Evolutionary conservation across 2,888 invertebrate genomes (phyloP).

Genomic region (Eupithecia vulgata): DNA sequence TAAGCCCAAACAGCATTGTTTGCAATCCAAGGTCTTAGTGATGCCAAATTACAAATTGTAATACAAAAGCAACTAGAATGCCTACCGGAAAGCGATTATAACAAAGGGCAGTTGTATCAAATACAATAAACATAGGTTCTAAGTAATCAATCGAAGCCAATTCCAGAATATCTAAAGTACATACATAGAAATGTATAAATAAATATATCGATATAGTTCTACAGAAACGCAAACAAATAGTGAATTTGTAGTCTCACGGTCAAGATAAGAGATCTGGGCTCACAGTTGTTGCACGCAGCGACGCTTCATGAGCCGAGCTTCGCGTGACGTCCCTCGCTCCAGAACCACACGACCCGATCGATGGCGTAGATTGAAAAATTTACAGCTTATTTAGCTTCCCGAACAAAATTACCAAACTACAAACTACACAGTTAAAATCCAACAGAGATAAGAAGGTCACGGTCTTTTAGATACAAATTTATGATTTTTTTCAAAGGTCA

Average conservation of each 20-base stretch:
- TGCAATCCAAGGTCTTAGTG: slow-evolving; percentile 27
- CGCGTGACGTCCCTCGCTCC: slow-evolving; percentile 60
- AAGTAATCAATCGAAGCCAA: slow-evolving; percentile 32
- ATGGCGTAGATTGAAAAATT: slow-evolving; percentile 51
- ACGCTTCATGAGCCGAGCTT: slow-evolving; percentile 59
- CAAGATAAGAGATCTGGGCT: slow-evolving; percentile 75
- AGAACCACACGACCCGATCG: slow-evolving; percentile 70
- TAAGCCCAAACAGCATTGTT: slow-evolving; percentile 31
- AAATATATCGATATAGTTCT: slow-evolving; percentile 32
- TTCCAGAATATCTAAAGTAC: slow-evolving; percentile 26
- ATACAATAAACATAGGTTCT: slow-evolving; percentile 28
- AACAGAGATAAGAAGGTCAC: slow-evolving; percentile 10
- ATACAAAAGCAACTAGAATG: slow-evolving; percentile 40
- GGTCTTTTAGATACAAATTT: not conserved
- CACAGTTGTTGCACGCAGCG: slow-evolving; percentile 77
- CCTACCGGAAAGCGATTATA: slow-evolving; percentile 38
- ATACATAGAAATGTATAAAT: slow-evolving; percentile 24
- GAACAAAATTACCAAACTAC: slow-evolving; percentile 32
- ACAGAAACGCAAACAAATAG: slow-evolving; percentile 55
- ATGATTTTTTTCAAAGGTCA: slow-evolving; percentile 41
- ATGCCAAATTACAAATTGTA: slow-evolving; percentile 32
- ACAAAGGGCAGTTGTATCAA: slow-evolving; percentile 28
- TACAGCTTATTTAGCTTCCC: slow-evolving; percentile 34
- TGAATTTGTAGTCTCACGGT: slow-evolving; percentile 76
- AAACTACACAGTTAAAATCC: slow-evolving; percentile 17